A percentile compares a stretch with the other conserved stretches of the same genome.
These are phyloP conservation scores for Enteromius unitaeniatus DNA, from an alignment of 2,797 vertebrate genomes.

Conservation along the genomic window DNA sequence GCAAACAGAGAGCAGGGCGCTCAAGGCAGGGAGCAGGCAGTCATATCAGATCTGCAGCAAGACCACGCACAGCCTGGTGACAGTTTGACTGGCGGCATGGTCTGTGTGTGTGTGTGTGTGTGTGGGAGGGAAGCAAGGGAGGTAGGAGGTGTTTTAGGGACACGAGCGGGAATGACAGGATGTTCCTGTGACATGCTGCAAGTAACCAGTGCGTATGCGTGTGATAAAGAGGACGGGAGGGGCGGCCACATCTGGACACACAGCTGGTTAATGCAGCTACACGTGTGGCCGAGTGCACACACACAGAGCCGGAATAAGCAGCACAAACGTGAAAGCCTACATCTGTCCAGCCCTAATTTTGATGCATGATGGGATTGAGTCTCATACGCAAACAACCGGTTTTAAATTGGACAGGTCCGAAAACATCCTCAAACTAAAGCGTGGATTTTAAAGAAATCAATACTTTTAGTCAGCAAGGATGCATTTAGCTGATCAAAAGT, in stretches of 20 bases:
- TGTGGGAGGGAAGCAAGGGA: slow-evolving; percentile 73
- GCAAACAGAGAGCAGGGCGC: slow-evolving; percentile 66
- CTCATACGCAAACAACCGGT: slow-evolving; percentile 11
- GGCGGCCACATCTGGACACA: slow-evolving; percentile 58
- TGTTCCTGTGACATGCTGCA: slow-evolving; percentile 77
- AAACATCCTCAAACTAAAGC: slow-evolving; percentile 24
- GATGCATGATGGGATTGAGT: slow-evolving; percentile 46
- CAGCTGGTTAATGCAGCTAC: slow-evolving; percentile 58
- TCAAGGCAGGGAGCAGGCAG: slow-evolving; percentile 82
- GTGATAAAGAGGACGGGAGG: slow-evolving; percentile 66
- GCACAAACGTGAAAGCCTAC: slow-evolving; percentile 32
- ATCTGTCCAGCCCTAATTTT: slow-evolving; percentile 48
- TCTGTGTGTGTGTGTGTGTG: slow-evolving; percentile 58
- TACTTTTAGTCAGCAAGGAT: not conserved
- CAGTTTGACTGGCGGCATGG: slow-evolving; percentile 90
- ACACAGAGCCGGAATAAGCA: slow-evolving; percentile 39
- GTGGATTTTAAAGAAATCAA: not conserved
- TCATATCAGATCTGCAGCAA: slow-evolving; percentile 89
- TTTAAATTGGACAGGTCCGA: slow-evolving; percentile 27
- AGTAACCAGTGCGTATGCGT: slow-evolving; percentile 45
- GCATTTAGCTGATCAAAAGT: not conserved
- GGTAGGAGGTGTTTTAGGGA: slow-evolving; percentile 59
- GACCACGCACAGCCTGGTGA: slow-evolving; percentile 88
- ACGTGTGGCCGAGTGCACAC: slow-evolving; percentile 21
- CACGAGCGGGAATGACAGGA: slow-evolving; percentile 84